Evolutionary conservation across 2,888 invertebrate genomes (phyloP), one percentile per base, ranked within the genome.

Genomic region (Phalera bucephala): DNA sequence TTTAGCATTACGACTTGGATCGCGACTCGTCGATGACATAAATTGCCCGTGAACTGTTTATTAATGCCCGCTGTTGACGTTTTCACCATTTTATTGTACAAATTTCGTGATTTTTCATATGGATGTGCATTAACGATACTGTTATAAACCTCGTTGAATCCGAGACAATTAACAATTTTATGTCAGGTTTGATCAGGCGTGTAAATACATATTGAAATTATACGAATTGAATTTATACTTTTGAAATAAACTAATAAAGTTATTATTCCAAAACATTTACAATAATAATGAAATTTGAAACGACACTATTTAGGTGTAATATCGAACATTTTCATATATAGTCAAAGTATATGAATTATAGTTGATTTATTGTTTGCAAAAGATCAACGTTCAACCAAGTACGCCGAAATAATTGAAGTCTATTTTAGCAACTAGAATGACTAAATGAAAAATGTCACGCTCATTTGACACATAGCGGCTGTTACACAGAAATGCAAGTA

Each of bases 401-500:
- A 13, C 26, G n/a, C 20, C 17, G 15, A 23, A 26, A 29, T 29
- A 15, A 22, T 22, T 22, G 29, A 25, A 32, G 29, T 34, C 31
- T 49, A 47, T 45, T 42, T 41, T 41, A 31, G 35, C 33, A 14
- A 45, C 26, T 7, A 33, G 29, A 29, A 45, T 52, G 45, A 43
- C 44, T 41, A 42, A 40, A 54, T 46, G 29, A 55, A 42, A 45
- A 51, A 40, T 52, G 53, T 54, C 49, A 51, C 45, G 37, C 51
- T 53, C 37, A 49, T 53, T 61, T 61, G 65, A 66, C 55, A 60
- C 45, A 54, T 33, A 39, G 32, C 50, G 52, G 43, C 35, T 47
- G 44, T 53, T 58, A 58, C 52, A 68, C 58, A 65, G 61, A 66
- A 76, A 75, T 72, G 70, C 70, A 68, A 71, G 77, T 79, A 79